These are phyloP conservation scores for Athene noctua DNA, from an alignment of 2,113 vertebrate genomes.

Conservation along the genomic window DNA sequence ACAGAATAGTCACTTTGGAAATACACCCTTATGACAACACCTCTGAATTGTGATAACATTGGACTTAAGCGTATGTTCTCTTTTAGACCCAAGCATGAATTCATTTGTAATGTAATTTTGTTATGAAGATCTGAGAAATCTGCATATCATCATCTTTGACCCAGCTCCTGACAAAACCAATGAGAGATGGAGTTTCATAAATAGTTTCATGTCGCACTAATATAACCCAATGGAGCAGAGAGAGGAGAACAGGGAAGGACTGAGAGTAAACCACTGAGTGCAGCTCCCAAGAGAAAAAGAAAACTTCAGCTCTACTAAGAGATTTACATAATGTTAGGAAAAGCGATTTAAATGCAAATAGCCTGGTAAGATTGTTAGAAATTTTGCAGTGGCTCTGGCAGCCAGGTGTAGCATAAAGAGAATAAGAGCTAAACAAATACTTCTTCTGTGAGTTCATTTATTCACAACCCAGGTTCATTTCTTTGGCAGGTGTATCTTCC, in stretches of 20 bases:
- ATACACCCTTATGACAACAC: background rate
- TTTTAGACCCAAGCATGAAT: background rate
- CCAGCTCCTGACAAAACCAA: background rate
- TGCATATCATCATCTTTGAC: background rate
- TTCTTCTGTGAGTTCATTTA: slow-evolving; percentile 36
- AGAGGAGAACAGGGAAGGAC: background rate
- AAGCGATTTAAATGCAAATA: slow-evolving; percentile 79
- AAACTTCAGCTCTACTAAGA: slow-evolving; percentile 57
- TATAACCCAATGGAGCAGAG: background rate
- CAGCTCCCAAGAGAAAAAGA: slow-evolving; percentile 19
- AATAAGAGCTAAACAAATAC: slow-evolving; percentile 58
- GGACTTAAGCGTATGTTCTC: background rate
- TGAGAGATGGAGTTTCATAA: background rate
- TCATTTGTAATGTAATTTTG: background rate
- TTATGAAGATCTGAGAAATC: background rate
- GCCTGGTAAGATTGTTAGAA: slow-evolving; percentile 45
- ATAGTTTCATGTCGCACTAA: background rate
- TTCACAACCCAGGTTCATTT: slow-evolving; percentile 22
- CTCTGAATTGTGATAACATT: background rate
- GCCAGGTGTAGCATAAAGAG: slow-evolving; percentile 57
- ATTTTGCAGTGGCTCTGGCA: slow-evolving; percentile 47
- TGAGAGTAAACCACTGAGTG: background rate
- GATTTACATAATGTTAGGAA: slow-evolving; percentile 73
- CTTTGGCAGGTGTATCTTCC: slow-evolving; percentile 41
- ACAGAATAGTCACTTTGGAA: background rate